A percentile compares a stretch with the other conserved stretches of the same genome.
Conservation (phyloP, 2,888 invertebrate genomes). For the Copidosoma aretas region DNA sequence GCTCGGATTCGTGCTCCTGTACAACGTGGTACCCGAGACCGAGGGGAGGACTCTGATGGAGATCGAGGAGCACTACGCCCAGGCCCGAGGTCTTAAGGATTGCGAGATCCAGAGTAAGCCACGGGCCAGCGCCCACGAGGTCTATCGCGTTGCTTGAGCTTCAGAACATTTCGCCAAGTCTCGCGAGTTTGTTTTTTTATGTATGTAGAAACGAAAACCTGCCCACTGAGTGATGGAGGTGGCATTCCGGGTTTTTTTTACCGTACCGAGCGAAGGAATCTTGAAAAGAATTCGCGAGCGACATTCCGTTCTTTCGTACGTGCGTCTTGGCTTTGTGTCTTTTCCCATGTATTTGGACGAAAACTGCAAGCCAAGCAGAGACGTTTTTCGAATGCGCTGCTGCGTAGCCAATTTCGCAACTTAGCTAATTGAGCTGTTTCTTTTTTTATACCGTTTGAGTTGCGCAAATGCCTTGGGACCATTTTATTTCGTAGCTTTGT, state of each 20-base stretch:
- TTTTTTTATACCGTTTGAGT: not conserved
- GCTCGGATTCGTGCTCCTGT: not conserved
- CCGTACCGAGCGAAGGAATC: no score
- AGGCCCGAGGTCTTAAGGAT: not conserved
- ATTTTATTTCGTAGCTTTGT: slow-evolving; percentile 6
- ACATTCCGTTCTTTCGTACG: no score
- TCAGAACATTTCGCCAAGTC: not conserved
- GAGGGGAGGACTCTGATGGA: not conserved
- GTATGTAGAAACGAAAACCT: no score
- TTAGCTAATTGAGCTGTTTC: not conserved
- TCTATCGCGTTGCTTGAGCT: not conserved
- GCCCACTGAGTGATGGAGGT: no score
- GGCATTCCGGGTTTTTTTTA: no score
- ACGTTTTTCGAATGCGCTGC: not conserved
- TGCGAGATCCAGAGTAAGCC: not conserved
- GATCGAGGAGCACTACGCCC: not conserved
- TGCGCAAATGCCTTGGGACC: not conserved
- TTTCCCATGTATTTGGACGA: no score
- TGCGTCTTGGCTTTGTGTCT: no score
- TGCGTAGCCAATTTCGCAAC: not conserved
- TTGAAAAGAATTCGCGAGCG: no score
- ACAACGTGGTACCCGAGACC: not conserved
- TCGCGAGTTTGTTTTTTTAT: no score
- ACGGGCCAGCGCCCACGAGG: not conserved
- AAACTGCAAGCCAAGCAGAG: no score